phyloP scores from a whole-genome alignment of 2,113 vertebrate species.

The Sinocyclocheilus grahami region DNA sequence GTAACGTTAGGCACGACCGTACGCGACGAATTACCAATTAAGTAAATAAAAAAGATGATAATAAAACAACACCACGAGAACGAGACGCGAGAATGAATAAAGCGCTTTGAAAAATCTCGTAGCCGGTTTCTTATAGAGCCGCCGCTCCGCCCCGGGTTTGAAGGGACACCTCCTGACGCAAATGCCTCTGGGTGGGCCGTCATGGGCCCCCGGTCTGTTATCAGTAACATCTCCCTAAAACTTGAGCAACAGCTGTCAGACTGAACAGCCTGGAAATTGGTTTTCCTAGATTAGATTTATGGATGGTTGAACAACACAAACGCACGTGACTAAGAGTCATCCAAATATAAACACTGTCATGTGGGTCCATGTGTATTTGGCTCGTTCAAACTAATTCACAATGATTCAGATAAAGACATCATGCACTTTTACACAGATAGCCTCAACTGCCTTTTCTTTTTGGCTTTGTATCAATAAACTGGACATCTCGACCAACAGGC shows the following conservation, averaged over 20 bases:
- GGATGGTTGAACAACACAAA: background rate
- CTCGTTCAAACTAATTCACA: background rate
- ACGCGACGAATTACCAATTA: background rate
- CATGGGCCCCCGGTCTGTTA: background rate
- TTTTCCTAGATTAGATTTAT: background rate
- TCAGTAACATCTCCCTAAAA: background rate
- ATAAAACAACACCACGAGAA: background rate
- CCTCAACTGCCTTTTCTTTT: background rate
- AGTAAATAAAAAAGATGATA: background rate
- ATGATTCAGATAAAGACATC: background rate
- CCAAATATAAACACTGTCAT: background rate
- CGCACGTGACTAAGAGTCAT: background rate
- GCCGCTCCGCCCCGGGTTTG: slow-evolving; percentile 8
- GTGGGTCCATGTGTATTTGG: background rate
- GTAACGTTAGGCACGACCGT: background rate
- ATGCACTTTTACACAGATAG: background rate
- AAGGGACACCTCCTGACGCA: slow-evolving; percentile 38
- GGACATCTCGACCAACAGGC: background rate
- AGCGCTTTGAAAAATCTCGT: background rate
- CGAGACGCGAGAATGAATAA: background rate
- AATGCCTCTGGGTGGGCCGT: background rate
- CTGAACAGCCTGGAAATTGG: no score
- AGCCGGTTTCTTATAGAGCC: slow-evolving; percentile 55
- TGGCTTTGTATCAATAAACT: background rate
- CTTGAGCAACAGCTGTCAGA: background rate